Evolutionary conservation across 2,888 invertebrate genomes (phyloP), one percentile per base, ranked within the genome.

Genomic region (Rhogogaster chlorosoma): DNA sequence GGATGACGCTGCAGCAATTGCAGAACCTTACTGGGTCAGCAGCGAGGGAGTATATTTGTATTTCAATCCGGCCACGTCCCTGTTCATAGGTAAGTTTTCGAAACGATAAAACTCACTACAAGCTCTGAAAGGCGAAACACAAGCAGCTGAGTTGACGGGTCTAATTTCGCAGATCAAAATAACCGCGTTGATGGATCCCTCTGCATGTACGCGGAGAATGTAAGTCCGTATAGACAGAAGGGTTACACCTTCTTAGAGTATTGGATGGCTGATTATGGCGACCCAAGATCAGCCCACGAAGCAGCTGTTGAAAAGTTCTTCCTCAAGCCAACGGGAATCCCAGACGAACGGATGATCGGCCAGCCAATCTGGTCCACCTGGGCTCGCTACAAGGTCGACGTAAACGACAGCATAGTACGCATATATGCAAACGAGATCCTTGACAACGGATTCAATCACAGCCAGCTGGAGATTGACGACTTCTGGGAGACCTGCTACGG

Each of bases 291-390:
- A 18, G 96, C 96, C 0, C 97, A 97, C 88, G 93, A 95, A 85
- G 94, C 95, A 87, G 96, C 96, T 0, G 94, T 96, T 0, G 93
- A 94, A 57, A 95, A 94, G 2, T 95, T 95, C 89, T 93, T 97
- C 64, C 95, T 95, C 1, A 95, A 95, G 89, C 96, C 97, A 0
- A 93, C 93, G 1, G 95, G 94, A 38, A 92, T 95, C 77, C 97
- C 97, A 0, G 95, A 96, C 89, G 94, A 94, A 85, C 94, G 95
- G 78, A 97, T 98, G 95, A 95, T 98, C 38, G 94, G 94, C 82
- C 95, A 97, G 91, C 98, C 98, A 0, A 95, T 98, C 85, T 98
- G 98, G 98, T 98, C 98, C 0, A 98, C 98, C 0, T 98, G 98
- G 97, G 97, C 97, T 0, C 95, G 95, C 86, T 97, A 97, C 91